Conservation (phyloP, 2,888 invertebrate genomes). For the Apocheima hispidaria region DNA sequence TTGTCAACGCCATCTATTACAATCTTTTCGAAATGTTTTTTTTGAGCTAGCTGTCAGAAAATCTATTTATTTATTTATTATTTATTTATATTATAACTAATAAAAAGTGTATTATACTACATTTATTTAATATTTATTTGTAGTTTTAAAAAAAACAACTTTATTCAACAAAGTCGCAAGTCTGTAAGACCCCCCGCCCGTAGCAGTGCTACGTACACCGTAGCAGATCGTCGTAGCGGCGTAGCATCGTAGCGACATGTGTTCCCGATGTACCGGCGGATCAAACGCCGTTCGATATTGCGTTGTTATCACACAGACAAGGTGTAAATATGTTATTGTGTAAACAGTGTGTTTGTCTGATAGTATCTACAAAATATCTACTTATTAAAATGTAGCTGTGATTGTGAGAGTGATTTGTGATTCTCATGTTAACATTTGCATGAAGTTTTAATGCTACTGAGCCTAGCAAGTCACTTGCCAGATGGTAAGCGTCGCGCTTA, state of each 20-base stretch:
- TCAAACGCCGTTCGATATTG: conserved; percentile 35
- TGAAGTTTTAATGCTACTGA: too few relatives aligned
- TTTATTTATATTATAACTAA: too few relatives aligned
- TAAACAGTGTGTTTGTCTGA: conserved; percentile 12
- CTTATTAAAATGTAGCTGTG: conserved; percentile 20
- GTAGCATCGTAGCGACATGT: conserved; percentile 36
- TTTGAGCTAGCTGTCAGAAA: too few relatives aligned
- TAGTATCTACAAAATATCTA: not conserved
- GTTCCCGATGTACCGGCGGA: conserved; percentile 30
- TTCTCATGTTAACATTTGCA: conserved; percentile 4
- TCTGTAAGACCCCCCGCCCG: conserved; percentile 1
- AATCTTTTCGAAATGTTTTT: too few relatives aligned
- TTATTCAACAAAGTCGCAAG: not conserved
- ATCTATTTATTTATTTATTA: too few relatives aligned
- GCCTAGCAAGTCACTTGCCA: too few relatives aligned
- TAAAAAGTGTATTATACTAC: too few relatives aligned
- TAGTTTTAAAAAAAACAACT: not conserved
- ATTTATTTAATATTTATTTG: too few relatives aligned
- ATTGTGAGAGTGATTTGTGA: conserved; percentile 6
- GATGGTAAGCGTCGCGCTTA: too few relatives aligned
- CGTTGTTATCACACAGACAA: conserved; percentile 23
- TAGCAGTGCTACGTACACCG: conserved; percentile 8
- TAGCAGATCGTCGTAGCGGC: conserved; percentile 19
- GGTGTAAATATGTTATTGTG: conserved; percentile 9
- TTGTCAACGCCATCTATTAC: too few relatives aligned